These are phyloP conservation scores for Sebastes flavidus DNA, from an alignment of 2,797 vertebrate genomes.

Conservation along the genomic window DNA sequence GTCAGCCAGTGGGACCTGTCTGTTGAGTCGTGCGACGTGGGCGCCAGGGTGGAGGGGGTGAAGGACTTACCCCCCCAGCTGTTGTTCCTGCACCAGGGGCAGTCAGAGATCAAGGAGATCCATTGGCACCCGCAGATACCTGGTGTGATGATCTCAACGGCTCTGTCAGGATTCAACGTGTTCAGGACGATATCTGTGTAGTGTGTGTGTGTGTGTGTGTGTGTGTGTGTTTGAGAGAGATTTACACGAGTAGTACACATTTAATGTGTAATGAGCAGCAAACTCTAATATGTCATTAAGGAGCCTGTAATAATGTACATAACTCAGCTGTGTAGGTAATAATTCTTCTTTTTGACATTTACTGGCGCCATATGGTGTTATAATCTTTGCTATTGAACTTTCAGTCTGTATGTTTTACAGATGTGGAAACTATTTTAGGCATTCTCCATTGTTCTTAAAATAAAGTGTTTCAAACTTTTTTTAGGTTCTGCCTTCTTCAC, in stretches of 20 bases:
- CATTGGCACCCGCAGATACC: slow-evolving; percentile 94
- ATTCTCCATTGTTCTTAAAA: slow-evolving; percentile 40
- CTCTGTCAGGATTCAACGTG: slow-evolving; percentile 89
- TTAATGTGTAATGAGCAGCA: not conserved
- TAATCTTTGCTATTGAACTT: not conserved
- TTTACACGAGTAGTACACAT: slow-evolving; percentile 5
- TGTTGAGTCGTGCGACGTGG: slow-evolving; percentile 87
- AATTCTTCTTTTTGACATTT: slow-evolving; percentile 19
- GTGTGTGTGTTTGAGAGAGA: not conserved
- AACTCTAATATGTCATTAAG: slow-evolving; percentile 5
- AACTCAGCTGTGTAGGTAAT: slow-evolving; percentile 40
- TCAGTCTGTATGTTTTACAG: slow-evolving; percentile 53
- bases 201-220: not conserved
- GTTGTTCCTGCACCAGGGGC: slow-evolving; percentile 93
- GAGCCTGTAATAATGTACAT: slow-evolving; percentile 61
- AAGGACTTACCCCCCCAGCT: slow-evolving; percentile 90
- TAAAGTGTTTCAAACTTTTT: slow-evolving; percentile 34
- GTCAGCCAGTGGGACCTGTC: slow-evolving; percentile 94
- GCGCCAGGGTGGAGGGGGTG: slow-evolving; percentile 73
- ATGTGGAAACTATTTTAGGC: slow-evolving; percentile 44
- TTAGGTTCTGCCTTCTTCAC: not conserved
- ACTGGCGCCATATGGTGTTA: slow-evolving; percentile 13
- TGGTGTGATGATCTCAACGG: slow-evolving; percentile 88
- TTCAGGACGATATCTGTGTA: slow-evolving; percentile 93
- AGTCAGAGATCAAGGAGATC: slow-evolving; percentile 92